A percentile compares a stretch with the other conserved stretches of the same genome.
phyloP scores from a whole-genome alignment of 2,113 vertebrate genomes.

The Equus quagga region DNA sequence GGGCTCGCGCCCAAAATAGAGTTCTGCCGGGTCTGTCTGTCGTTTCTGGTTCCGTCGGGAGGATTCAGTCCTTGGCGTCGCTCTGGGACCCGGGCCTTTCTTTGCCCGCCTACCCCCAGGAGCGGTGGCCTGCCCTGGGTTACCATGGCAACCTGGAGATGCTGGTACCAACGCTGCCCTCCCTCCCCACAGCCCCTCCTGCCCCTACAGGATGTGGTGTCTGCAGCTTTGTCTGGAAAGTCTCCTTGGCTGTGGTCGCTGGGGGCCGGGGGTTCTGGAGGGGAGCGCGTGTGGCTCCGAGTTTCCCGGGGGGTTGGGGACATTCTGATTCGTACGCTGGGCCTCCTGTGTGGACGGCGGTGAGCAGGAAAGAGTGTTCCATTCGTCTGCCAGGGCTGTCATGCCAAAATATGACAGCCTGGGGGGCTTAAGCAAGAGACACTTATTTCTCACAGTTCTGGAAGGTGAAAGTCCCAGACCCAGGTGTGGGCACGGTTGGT shows the following conservation, averaged over 20 bases:
- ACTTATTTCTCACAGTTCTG: background rate
- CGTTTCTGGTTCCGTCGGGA: accelerated
- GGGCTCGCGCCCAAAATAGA: background rate
- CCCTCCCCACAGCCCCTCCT: background rate
- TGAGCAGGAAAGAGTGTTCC: background rate
- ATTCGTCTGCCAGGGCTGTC: background rate
- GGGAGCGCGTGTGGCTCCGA: accelerated
- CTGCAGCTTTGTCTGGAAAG: background rate
- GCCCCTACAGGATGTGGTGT: accelerated
- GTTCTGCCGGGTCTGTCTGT: background rate
- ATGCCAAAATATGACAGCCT: accelerated
- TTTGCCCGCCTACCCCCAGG: background rate
- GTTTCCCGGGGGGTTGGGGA: accelerated
- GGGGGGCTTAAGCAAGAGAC: background rate
- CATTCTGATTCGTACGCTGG: accelerated
- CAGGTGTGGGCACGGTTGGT: accelerated
- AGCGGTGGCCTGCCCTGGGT: background rate
- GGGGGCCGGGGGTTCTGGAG: accelerated
- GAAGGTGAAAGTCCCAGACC: accelerated
- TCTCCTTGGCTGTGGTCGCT: background rate
- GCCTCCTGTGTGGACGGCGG: accelerated
- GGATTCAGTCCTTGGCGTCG: background rate
- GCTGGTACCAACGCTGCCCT: background rate
- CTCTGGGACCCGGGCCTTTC: background rate
- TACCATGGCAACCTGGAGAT: slow-evolving; percentile 36